phyloP scores from a whole-genome alignment of 2,888 invertebrate species.

The Brachyptera risi region DNA sequence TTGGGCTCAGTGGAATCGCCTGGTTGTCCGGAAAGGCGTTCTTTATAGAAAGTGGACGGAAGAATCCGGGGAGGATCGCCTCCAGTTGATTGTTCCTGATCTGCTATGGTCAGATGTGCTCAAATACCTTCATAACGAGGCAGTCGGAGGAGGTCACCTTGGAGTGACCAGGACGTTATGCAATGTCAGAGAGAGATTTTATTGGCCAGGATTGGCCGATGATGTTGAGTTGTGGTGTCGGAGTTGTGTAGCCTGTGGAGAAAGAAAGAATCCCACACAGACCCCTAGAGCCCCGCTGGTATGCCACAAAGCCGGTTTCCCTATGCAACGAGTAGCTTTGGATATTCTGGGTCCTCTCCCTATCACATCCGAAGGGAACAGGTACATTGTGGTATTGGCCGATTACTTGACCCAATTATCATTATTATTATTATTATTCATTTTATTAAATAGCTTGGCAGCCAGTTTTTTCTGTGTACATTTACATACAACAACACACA shows the following conservation, averaged over 20 bases:
- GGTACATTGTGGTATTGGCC: neutral
- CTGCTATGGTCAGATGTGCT: neutral
- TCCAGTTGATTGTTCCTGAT: neutral
- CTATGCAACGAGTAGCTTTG: neutral
- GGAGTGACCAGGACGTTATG: neutral
- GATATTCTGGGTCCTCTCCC: conserved; percentile 12
- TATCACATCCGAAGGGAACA: neutral
- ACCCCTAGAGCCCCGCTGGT: neutral
- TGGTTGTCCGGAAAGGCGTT: neutral
- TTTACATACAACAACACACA: too few relatives aligned
- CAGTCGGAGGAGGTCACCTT: conserved; percentile 7
- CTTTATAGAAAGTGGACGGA: neutral
- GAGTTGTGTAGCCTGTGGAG: neutral
- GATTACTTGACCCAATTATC: neutral
- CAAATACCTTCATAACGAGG: neutral
- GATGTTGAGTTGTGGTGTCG: neutral
- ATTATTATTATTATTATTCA: too few relatives aligned
- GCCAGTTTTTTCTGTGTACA: too few relatives aligned
- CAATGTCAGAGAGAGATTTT: neutral
- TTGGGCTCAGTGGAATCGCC: neutral
- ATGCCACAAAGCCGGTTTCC: neutral
- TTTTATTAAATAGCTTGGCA: too few relatives aligned
- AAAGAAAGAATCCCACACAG: neutral
- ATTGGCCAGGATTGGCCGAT: conserved; percentile 7
- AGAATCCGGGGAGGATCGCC: neutral